Conservation (phyloP, 2,113 vertebrate genomes). For the Bufo gargarizans region DNA sequence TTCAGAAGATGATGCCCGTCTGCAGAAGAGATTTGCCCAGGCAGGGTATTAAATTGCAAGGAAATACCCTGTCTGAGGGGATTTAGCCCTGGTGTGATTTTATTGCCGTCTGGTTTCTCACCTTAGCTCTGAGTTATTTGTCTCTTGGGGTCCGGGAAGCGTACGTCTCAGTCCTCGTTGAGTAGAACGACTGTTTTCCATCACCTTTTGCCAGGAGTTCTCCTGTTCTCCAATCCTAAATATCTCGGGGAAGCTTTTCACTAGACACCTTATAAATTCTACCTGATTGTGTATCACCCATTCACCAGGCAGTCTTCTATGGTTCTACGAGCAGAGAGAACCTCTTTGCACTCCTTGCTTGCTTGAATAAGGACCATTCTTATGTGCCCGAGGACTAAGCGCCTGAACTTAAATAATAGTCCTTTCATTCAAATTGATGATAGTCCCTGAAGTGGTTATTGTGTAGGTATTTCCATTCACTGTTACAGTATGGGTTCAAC, state of each 20-base stretch:
- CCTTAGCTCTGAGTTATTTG: slow-evolving; percentile 53
- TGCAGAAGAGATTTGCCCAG: slow-evolving; percentile 54
- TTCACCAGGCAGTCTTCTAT: slow-evolving; percentile 17
- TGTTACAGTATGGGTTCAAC: too few relatives aligned
- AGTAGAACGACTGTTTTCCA: slow-evolving; percentile 48
- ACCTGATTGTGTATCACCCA: slow-evolving; percentile 21
- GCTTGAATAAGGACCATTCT: neutral
- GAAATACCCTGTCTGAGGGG: slow-evolving; percentile 56
- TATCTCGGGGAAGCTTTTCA: slow-evolving; percentile 51
- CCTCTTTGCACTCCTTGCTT: neutral
- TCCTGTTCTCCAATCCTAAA: slow-evolving; percentile 6
- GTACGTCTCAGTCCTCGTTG: slow-evolving; percentile 1
- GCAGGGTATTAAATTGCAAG: slow-evolving; percentile 51
- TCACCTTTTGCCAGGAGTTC: slow-evolving; percentile 39
- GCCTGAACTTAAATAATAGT: neutral
- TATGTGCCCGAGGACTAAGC: slow-evolving; percentile 2
- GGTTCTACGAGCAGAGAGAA: neutral
- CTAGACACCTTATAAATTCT: slow-evolving; percentile 55
- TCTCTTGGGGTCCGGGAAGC: slow-evolving; percentile 35
- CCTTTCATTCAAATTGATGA: neutral
- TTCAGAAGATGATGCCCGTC: slow-evolving; percentile 49
- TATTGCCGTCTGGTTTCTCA: slow-evolving; percentile 59
- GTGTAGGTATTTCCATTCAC: neutral
- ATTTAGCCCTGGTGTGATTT: slow-evolving; percentile 55
- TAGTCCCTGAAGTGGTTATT: neutral